These are phyloP conservation scores for Perca fluviatilis DNA, from an alignment of 2,113 vertebrate genomes.

Conservation along the genomic window DNA sequence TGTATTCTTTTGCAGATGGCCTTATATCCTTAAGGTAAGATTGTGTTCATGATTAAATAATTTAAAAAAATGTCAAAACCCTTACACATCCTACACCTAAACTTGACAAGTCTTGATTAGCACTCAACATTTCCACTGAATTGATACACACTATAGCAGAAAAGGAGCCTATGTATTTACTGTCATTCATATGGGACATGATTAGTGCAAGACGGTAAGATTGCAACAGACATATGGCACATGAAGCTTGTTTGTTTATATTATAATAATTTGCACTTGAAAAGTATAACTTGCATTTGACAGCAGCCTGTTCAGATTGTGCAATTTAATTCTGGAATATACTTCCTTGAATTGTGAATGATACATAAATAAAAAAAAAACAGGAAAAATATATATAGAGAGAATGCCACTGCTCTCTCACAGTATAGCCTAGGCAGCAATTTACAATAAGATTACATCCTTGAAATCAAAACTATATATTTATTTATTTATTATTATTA, in stretches of 20 bases:
- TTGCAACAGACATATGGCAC: not conserved
- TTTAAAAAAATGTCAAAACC: not conserved
- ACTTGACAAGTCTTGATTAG: not conserved
- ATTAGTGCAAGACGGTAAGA: not conserved
- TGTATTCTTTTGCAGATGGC: not conserved
- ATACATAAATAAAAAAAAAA: not conserved
- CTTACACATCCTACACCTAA: not conserved
- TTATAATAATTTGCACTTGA: not conserved
- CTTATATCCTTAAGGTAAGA: not conserved
- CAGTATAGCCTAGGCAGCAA: not conserved
- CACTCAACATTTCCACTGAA: not conserved
- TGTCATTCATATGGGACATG: not conserved
- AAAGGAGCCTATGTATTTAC: too few species aligned
- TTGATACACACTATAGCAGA: not conserved
- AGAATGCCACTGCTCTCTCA: not conserved
- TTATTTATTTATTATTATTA: too few species aligned
- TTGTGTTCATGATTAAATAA: not conserved
- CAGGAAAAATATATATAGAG: too few species aligned
- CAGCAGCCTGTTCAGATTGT: not conserved
- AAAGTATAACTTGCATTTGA: not conserved
- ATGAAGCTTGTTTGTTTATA: not conserved
- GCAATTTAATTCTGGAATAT: not conserved
- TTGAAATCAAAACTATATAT: too few species aligned
- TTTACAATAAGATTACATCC: not conserved
- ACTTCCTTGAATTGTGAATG: not conserved